A percentile compares a stretch with the other conserved stretches of the same genome.
These are phyloP conservation scores for Sarcophaga subvicina DNA, from an alignment of 2,888 invertebrate species.

Conservation along the genomic window DNA sequence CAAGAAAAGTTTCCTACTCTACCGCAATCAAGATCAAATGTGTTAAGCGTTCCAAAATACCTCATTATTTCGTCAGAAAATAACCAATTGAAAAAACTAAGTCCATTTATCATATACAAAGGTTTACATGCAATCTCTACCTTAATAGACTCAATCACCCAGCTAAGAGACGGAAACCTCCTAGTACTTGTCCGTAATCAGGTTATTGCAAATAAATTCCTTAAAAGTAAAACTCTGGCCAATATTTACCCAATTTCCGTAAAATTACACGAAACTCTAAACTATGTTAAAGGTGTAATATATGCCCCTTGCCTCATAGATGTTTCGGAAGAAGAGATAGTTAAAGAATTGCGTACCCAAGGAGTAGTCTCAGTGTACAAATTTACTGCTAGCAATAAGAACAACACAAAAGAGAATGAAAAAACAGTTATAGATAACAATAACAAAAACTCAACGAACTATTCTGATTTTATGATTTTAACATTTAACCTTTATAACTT, in stretches of 20 bases:
- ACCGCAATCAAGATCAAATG: no score
- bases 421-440: background rate
- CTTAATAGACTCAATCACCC: background rate
- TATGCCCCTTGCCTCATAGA: slow-evolving; percentile 48
- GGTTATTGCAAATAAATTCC: slow-evolving; percentile 26
- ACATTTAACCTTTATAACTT: background rate
- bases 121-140: no score
- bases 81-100: no score
- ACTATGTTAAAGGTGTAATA: slow-evolving; percentile 34
- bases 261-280: slow-evolving; percentile 32
- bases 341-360: slow-evolving; percentile 36
- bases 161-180: slow-evolving; percentile 38
- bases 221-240: slow-evolving; percentile 61
- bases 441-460: background rate
- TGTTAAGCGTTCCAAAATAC: no score
- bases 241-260: slow-evolving; percentile 19
- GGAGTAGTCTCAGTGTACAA: slow-evolving; percentile 21
- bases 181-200: slow-evolving; percentile 24
- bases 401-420: background rate
- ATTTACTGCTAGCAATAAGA: background rate
- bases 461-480: background rate
- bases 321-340: slow-evolving; percentile 47
- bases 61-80: no score
- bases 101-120: no score
- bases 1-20: no score